These are phyloP conservation scores for Trissolcus japonicus DNA, from an alignment of 2,888 invertebrate species.

Conservation along the genomic window DNA sequence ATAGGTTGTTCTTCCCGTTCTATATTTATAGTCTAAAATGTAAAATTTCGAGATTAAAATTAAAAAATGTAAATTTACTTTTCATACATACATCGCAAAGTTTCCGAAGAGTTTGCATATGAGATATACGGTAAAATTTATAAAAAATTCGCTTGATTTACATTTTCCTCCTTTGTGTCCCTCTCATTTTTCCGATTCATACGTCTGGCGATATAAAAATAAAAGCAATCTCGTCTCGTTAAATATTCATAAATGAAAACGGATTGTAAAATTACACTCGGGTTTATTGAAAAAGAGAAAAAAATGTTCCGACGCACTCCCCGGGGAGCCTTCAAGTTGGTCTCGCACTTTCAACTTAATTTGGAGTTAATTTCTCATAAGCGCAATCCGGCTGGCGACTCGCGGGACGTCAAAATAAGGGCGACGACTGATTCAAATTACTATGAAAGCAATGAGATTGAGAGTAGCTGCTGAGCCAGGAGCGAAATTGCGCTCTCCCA, in stretches of 20 bases:
- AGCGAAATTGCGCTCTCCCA: conserved; percentile 39
- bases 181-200: no score
- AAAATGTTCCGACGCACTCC: background rate
- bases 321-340: background rate
- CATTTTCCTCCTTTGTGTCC: no score
- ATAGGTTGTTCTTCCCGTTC: no score
- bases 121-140: no score
- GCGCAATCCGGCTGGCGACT: conserved; percentile 4
- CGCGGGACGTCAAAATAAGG: conserved; percentile 24
- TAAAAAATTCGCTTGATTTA: no score
- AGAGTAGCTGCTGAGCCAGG: conserved; percentile 38
- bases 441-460: conserved; percentile 36
- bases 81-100: no score
- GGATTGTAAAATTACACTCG: background rate
- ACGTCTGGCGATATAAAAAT: no score
- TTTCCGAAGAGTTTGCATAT: no score
- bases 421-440: conserved; percentile 34
- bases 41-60: no score
- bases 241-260: conserved; percentile 4
- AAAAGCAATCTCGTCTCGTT: background rate
- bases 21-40: no score
- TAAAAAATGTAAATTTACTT: no score
- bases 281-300: background rate
- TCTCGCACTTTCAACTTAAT: background rate
- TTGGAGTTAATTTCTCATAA: conserved; percentile 26